Conservation (phyloP, 2,113 vertebrate genomes). For the Cryptotis parvus region DNA sequence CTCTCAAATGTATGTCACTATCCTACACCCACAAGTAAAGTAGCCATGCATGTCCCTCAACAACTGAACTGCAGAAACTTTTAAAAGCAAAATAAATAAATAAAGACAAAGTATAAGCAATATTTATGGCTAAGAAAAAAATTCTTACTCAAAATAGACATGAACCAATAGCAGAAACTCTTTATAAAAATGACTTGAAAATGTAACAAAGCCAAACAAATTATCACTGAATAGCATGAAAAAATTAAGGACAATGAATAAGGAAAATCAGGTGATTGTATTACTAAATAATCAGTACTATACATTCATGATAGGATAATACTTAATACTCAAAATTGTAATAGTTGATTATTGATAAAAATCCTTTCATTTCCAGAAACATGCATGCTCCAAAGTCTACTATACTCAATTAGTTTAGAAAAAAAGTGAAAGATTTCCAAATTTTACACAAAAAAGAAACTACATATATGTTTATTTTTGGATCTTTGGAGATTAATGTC, state of each 20-base stretch:
- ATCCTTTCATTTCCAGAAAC: neutral
- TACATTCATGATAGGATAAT: neutral
- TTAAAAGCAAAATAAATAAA: neutral
- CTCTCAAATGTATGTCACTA: too few relatives aligned
- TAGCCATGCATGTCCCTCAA: too few relatives aligned
- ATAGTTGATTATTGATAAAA: neutral
- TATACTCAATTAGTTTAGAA: neutral
- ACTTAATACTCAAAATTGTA: constrained; percentile 26
- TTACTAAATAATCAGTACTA: constrained; percentile 43
- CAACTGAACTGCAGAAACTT: too few relatives aligned
- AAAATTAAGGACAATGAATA: neutral
- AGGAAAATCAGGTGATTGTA: neutral
- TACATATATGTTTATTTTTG: neutral
- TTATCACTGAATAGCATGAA: neutral
- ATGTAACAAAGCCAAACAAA: constrained; percentile 14
- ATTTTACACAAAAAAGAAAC: neutral
- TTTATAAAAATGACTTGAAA: neutral
- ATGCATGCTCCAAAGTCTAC: neutral
- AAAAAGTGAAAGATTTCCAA: neutral
- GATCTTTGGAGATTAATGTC: neutral
- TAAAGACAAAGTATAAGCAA: neutral
- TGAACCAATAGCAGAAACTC: neutral
- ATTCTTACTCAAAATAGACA: neutral
- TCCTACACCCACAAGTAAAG: too few relatives aligned
- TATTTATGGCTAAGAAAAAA: neutral